These are phyloP conservation scores for Rhizomys pruinosus DNA, from an alignment of 2,113 vertebrate species.

Conservation along the genomic window DNA sequence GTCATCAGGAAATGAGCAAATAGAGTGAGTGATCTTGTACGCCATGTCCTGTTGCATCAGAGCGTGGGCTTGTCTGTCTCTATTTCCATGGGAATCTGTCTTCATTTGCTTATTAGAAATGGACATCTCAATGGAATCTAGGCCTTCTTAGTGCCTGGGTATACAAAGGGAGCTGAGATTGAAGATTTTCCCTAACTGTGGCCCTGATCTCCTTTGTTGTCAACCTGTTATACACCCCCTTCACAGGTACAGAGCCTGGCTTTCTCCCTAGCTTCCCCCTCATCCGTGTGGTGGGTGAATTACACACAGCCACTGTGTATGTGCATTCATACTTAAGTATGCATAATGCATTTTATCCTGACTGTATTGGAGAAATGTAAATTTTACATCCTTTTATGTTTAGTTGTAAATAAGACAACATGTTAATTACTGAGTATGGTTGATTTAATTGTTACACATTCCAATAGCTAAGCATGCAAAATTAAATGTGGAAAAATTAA, in stretches of 20 bases:
- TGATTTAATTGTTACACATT: background rate
- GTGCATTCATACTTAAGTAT: too few relatives aligned
- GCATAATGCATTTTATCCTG: background rate
- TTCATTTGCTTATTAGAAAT: background rate
- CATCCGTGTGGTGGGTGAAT: background rate
- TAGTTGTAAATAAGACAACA: background rate
- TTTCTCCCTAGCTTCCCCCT: background rate
- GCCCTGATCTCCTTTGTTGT: background rate
- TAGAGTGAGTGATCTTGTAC: background rate
- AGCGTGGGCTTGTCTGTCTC: background rate
- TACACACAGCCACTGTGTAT: background rate
- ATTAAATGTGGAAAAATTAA: slow-evolving; percentile 21
- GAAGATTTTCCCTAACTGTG: background rate
- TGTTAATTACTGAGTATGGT: background rate
- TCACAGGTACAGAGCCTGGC: background rate
- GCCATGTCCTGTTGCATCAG: background rate
- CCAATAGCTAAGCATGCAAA: background rate
- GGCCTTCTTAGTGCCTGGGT: background rate
- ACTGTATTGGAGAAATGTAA: background rate
- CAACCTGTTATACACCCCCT: background rate
- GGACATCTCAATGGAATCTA: background rate
- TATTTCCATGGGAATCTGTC: background rate
- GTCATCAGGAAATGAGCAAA: slow-evolving; percentile 10
- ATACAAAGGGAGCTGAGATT: background rate
- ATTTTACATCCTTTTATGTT: background rate